A percentile compares a stretch with the other conserved stretches of the same genome.
Evolutionary conservation across 2,888 invertebrate species (phyloP).

Genomic region (Prosapia bicincta): DNA sequence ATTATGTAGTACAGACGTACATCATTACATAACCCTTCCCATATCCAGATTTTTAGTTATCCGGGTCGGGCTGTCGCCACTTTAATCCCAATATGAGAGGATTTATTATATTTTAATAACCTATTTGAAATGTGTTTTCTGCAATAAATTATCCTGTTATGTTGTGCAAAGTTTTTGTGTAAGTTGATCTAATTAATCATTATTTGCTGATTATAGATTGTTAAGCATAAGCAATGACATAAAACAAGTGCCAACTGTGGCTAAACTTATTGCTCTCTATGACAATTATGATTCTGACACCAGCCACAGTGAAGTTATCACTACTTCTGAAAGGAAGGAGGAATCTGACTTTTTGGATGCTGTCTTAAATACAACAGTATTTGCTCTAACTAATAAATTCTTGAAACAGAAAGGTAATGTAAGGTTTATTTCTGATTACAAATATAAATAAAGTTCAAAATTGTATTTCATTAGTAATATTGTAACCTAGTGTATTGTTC

Average conservation of each 20-base stretch:
- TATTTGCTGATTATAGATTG: conserved; percentile 57
- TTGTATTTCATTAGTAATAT: too few species aligned
- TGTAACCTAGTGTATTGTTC: too few species aligned
- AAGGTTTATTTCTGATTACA: too few species aligned
- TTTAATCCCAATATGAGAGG: too few species aligned
- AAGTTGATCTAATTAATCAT: background rate
- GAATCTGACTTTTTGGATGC: conserved; percentile 65
- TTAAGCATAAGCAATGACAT: conserved; percentile 59
- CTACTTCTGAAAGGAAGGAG: conserved; percentile 48
- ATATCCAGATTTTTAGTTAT: too few species aligned
- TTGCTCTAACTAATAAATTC: conserved; percentile 67
- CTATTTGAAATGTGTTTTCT: background rate
- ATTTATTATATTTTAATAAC: background rate
- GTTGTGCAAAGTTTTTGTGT: too few species aligned
- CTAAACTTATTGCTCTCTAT: conserved; percentile 63
- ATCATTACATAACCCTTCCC: too few species aligned
- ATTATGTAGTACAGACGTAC: too few species aligned
- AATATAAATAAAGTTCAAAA: too few species aligned
- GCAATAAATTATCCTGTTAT: background rate
- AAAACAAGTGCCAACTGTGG: conserved; percentile 67
- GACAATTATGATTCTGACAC: conserved; percentile 84
- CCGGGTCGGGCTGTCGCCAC: too few species aligned
- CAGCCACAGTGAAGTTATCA: conserved; percentile 70
- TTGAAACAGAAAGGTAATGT: conserved; percentile 54
- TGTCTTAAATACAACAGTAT: conserved; percentile 70